phyloP scores from a whole-genome alignment of 2,113 vertebrate genomes.

The Petroica traversi region DNA sequence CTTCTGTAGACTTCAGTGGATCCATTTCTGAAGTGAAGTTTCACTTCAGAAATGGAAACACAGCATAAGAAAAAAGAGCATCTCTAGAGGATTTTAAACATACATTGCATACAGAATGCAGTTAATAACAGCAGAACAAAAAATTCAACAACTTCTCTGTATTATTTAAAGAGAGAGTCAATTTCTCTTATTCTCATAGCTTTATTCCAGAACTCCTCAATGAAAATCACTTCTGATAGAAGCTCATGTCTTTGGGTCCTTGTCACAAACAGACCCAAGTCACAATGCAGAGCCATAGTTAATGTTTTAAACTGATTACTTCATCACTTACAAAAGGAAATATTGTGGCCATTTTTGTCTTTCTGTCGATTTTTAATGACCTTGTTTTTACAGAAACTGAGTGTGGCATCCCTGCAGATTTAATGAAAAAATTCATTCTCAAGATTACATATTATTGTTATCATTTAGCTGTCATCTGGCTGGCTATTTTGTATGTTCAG shows the following conservation, averaged over 20 bases:
- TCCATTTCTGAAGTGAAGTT: no score
- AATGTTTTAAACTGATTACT: not conserved
- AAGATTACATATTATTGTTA: slow-evolving; percentile 2
- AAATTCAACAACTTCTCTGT: not conserved
- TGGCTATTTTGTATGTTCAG: slow-evolving; percentile 21
- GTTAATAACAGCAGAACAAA: not conserved
- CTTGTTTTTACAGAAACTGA: slow-evolving; percentile 4
- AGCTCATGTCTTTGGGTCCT: not conserved
- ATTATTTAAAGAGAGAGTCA: not conserved
- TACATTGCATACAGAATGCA: not conserved
- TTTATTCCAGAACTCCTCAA: not conserved
- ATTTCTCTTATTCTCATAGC: not conserved
- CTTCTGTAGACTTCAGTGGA: not conserved
- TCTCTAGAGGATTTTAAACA: not conserved
- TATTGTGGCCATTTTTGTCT: not conserved
- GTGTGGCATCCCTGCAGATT: not conserved
- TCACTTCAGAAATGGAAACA: not conserved
- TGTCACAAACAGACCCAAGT: not conserved
- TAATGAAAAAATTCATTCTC: slow-evolving; percentile 49
- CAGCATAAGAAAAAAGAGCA: not conserved
- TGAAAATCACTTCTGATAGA: not conserved
- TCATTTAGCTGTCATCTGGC: slow-evolving; percentile 3
- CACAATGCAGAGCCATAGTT: rapidly evolving
- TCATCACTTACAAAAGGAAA: not conserved
- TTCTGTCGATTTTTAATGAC: not conserved